Percentiles rank a stretch among this genome's conserved stretches.
Evolutionary conservation across 2,888 invertebrate genomes (phyloP).

Genomic region (Drosophila fulvimacula): DNA sequence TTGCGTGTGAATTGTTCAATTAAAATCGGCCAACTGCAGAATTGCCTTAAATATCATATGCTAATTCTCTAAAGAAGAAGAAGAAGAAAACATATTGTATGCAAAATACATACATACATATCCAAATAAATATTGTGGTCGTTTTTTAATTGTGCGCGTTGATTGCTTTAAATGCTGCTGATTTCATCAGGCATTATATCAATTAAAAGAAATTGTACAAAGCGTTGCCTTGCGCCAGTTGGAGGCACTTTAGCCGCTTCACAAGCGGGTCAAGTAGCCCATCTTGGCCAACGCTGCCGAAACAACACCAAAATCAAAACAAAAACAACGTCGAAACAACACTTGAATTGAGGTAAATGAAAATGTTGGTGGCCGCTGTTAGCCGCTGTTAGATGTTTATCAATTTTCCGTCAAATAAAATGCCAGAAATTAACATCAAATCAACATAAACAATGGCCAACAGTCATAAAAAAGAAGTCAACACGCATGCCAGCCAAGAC

Average conservation of each 20-base stretch:
- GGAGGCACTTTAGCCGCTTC: slow-evolving; percentile 48
- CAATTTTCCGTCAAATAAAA: slow-evolving; percentile 77
- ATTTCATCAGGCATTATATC: slow-evolving; percentile 60
- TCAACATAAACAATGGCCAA: slow-evolving; percentile 74
- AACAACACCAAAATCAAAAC: too few species aligned
- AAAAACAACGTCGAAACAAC: slow-evolving; percentile 9
- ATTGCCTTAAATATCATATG: slow-evolving; percentile 54
- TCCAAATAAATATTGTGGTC: slow-evolving; percentile 37
- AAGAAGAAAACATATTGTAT: slow-evolving; percentile 1
- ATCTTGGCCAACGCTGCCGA: slow-evolving; percentile 43
- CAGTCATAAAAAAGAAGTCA: slow-evolving; percentile 66
- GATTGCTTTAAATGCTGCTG: slow-evolving; percentile 73
- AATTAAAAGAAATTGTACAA: slow-evolving; percentile 66
- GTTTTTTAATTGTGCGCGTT: slow-evolving; percentile 65
- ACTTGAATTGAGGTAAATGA: slow-evolving; percentile 60
- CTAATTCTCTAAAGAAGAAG: slow-evolving; percentile 51
- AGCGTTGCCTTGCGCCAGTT: slow-evolving; percentile 66
- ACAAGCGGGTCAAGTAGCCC: slow-evolving; percentile 69
- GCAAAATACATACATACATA: slow-evolving; percentile 6
- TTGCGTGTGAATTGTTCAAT: slow-evolving; percentile 46
- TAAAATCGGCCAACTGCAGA: slow-evolving; percentile 33
- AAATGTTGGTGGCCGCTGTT: slow-evolving; percentile 44
- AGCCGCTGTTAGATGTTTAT: slow-evolving; percentile 59
- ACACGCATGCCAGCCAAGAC: slow-evolving; percentile 64
- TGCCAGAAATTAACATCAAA: slow-evolving; percentile 72